Evolutionary conservation across 2,113 vertebrate species (phyloP).

Genomic region (Campylomormyrus numenius): DNA sequence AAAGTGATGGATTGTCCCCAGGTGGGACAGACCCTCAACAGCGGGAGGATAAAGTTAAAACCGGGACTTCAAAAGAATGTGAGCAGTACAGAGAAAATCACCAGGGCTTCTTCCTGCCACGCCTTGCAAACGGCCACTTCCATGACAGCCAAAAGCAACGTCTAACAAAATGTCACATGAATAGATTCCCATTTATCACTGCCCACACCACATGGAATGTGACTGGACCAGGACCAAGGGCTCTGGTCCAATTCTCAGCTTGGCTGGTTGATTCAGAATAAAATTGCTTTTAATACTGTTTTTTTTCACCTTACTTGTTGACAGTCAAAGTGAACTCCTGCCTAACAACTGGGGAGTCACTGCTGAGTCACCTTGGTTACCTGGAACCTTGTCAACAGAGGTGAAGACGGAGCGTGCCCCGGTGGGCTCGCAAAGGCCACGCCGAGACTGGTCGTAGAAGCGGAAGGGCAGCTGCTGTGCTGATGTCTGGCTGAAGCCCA

Average conservation of each 20-base stretch:
- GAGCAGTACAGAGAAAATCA: neutral
- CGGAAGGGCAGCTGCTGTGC: conserved; percentile 80
- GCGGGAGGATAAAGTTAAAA: neutral
- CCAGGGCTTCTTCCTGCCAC: neutral
- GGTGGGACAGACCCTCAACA: neutral
- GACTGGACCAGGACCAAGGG: neutral
- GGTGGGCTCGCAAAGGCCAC: conserved; percentile 76
- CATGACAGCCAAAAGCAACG: neutral
- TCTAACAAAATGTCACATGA: neutral
- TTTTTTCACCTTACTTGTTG: neutral
- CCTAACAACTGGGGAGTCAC: neutral
- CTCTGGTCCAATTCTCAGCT: neutral
- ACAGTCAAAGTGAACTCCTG: neutral
- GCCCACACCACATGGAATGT: neutral
- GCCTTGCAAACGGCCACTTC: neutral
- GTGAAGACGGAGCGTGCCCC: conserved; percentile 81
- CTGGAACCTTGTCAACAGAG: conserved; percentile 95
- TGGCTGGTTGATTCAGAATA: neutral
- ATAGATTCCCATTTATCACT: neutral
- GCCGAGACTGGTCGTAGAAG: conserved; percentile 89
- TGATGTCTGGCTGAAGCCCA: conserved; percentile 74
- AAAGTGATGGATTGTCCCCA: neutral
- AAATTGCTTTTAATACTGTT: neutral
- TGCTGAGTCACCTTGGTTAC: conserved; percentile 47
- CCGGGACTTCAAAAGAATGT: neutral